A percentile compares a stretch with the other conserved stretches of the same genome.
Evolutionary conservation across 1,140 invertebrate genomes (phyloP).

Genomic region (Drosophila lowei): DNA sequence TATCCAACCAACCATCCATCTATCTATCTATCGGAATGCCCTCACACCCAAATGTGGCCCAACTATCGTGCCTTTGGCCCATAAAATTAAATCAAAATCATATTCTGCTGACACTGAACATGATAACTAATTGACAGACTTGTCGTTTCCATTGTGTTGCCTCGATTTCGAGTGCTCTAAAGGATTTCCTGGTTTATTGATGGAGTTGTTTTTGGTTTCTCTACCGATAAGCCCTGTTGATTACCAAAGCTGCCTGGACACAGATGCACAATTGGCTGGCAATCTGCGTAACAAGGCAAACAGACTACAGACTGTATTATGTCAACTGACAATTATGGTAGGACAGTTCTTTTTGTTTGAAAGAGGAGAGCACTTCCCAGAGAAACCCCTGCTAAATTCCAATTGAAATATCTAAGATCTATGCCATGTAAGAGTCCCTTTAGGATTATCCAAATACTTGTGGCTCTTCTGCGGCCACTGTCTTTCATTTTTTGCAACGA

Average conservation of each 20-base stretch:
- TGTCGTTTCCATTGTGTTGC: conserved; percentile 49
- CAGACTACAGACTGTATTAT: conserved; percentile 36
- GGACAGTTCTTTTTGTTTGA: no score
- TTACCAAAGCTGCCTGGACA: no score
- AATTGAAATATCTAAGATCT: background rate
- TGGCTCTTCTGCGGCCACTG: background rate
- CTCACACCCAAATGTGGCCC: conserved; percentile 3
- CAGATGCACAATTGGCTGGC: conserved; percentile 44
- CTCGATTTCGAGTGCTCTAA: conserved; percentile 34
- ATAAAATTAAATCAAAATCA: conserved; percentile 68
- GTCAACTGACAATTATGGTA: conserved; percentile 19
- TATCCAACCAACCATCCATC: no score
- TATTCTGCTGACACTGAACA: conserved; percentile 72
- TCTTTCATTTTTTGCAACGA: conserved; percentile 10
- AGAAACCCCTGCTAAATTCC: no score
- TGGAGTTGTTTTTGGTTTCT: conserved; percentile 44
- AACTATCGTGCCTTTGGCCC: conserved; percentile 31
- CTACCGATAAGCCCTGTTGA: conserved; percentile 53
- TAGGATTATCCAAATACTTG: conserved; percentile 34
- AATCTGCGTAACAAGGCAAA: conserved; percentile 52
- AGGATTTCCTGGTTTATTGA: conserved; percentile 44
- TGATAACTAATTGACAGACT: conserved; percentile 78
- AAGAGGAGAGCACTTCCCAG: no score
- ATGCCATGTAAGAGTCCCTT: background rate
- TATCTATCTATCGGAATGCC: background rate